These are phyloP conservation scores for Calameuta filiformis DNA, from an alignment of 2,888 invertebrate species.

Conservation along the genomic window DNA sequence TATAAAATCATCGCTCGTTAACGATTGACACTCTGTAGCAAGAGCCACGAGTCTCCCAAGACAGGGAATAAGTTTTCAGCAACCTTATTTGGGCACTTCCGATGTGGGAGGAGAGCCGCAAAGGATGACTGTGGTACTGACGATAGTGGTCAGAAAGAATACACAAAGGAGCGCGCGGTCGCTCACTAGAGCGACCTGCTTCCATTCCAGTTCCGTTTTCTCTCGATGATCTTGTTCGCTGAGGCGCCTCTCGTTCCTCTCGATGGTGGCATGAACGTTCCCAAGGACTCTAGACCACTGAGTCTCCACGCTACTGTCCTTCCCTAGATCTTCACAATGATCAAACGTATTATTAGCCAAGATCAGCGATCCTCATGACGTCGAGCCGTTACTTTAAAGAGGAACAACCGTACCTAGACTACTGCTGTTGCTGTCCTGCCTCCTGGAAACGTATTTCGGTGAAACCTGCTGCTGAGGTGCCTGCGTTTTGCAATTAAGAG, in stretches of 20 bases:
- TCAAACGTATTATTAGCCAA: neutral
- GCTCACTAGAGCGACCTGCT: slow-evolving; percentile 81
- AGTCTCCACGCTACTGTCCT: slow-evolving; percentile 69
- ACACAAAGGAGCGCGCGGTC: slow-evolving; percentile 82
- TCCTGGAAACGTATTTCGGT: slow-evolving; percentile 41
- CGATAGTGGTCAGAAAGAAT: slow-evolving; percentile 80
- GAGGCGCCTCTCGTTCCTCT: slow-evolving; percentile 82
- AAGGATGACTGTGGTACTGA: slow-evolving; percentile 83
- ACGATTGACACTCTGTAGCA: neutral
- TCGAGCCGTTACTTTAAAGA: neutral
- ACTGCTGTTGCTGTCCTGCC: slow-evolving; percentile 39
- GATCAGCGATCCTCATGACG: neutral
- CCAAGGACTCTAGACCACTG: slow-evolving; percentile 77
- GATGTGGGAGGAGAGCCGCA: slow-evolving; percentile 72
- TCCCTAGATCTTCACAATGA: slow-evolving; percentile 38
- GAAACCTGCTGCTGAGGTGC: slow-evolving; percentile 41
- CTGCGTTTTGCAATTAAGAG: slow-evolving; percentile 51
- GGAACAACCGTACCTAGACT: slow-evolving; percentile 25
- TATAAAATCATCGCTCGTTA: neutral
- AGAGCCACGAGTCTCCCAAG: neutral
- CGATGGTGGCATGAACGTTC: slow-evolving; percentile 80
- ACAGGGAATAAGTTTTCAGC: neutral
- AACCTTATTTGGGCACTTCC: slow-evolving; percentile 35
- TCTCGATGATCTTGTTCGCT: slow-evolving; percentile 84
- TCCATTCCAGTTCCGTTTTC: slow-evolving; percentile 87